phyloP scores from a whole-genome alignment of 1,140 invertebrate species.

The Stenopsyche tienmushanensis region DNA sequence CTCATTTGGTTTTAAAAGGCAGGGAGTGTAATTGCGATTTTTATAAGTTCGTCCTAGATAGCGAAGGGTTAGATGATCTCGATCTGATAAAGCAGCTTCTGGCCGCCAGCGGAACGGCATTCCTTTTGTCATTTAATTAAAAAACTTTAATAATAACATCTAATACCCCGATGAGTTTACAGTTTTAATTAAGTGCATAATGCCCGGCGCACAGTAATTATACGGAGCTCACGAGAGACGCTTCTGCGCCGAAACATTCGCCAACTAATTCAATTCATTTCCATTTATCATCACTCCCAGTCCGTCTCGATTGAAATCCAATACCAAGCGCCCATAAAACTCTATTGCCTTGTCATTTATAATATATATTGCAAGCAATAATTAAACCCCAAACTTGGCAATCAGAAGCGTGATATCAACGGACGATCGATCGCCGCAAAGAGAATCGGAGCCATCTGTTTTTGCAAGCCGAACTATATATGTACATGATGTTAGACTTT shows the following conservation, averaged over 20 bases:
- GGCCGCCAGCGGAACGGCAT: slow-evolving; percentile 16
- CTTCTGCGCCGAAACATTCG: slow-evolving; percentile 16
- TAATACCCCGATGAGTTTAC: slow-evolving; percentile 42
- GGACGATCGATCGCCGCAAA: no score
- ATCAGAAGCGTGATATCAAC: no score
- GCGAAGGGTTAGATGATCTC: background rate
- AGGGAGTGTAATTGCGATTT: no score
- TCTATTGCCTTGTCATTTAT: no score
- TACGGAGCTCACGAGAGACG: slow-evolving; percentile 23
- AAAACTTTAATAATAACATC: slow-evolving; percentile 44
- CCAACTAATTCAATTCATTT: slow-evolving; percentile 17
- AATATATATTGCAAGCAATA: no score
- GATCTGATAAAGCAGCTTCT: background rate
- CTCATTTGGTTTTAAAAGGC: no score
- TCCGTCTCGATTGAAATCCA: background rate
- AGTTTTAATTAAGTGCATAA: slow-evolving; percentile 50
- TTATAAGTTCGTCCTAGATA: background rate
- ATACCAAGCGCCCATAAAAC: background rate
- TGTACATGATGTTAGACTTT: no score
- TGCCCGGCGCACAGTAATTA: slow-evolving; percentile 43
- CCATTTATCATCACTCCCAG: slow-evolving; percentile 13
- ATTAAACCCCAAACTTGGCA: no score
- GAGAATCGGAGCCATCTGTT: no score
- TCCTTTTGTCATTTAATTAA: slow-evolving; percentile 45
- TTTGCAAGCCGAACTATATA: no score